These are phyloP conservation scores for Leptothorax acervorum DNA, from an alignment of 2,888 invertebrate genomes.

Conservation along the genomic window DNA sequence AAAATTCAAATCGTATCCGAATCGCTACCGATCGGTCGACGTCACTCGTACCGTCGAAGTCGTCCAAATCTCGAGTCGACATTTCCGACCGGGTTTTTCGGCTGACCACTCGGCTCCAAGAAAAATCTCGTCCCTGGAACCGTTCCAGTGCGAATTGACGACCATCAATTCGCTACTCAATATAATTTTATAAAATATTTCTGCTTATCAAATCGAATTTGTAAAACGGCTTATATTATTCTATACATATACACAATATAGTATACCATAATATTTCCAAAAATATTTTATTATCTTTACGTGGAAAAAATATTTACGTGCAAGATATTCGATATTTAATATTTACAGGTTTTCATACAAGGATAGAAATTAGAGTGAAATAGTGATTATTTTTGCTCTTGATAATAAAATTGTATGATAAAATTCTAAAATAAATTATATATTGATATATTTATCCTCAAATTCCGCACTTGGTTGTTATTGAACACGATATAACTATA, in stretches of 20 bases:
- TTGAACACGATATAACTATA: slow-evolving; percentile 4
- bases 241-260: neutral
- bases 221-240: neutral
- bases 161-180: neutral
- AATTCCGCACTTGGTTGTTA: neutral
- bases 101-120: slow-evolving; percentile 17
- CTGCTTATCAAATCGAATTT: neutral
- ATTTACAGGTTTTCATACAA: neutral
- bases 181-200: neutral
- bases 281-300: neutral
- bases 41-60: slow-evolving; percentile 37
- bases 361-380: neutral
- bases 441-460: neutral
- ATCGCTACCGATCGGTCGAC: slow-evolving; percentile 74
- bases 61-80: slow-evolving; percentile 66
- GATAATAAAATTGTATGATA: neutral
- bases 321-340: neutral
- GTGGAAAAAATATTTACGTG: neutral
- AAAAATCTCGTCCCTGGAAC: slow-evolving; percentile 10
- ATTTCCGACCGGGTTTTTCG: slow-evolving; percentile 36
- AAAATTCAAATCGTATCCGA: slow-evolving; percentile 83
- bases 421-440: neutral
- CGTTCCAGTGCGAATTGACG: slow-evolving; percentile 23
- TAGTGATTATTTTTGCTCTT: neutral
- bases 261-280: neutral